Base-by-base conservation (phyloP, 2,113 vertebrate species). In the Mus spicilegus region DNA sequence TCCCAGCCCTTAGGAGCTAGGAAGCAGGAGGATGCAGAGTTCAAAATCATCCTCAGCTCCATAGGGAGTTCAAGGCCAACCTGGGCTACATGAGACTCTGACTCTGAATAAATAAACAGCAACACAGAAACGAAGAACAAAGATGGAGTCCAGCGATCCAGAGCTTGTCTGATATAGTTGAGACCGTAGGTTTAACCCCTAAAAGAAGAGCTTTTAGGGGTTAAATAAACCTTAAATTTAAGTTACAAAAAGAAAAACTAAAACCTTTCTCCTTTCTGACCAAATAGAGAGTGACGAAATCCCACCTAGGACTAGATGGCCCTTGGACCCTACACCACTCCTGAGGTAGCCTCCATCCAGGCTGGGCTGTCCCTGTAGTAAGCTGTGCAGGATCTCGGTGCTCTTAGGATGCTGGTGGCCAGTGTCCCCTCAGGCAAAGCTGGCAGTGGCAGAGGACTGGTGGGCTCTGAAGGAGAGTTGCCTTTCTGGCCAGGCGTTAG, bases 271-370 rank as follows among this genome's bases (percentile, higher is more conserved):
- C 14, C 9, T 81, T 78, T 89, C 87, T 63, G 84, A 65, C 28
- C 61, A 61, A 90, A 84, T 8, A 51, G 67, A 73, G 42, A 39
- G 0, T 0, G 54, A 89, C 42, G 4, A 49, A 1, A 22, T 49
- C 54, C 46, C 75, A 72, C 39, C 24, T 20, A 33, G 65, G 30
- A 8, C 3, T 54, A n/a, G 56, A 46, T 0, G n/a, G 49, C 39
- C 9, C 6, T 5, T 11, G 20, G 22, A 39, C 3, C 3, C 14
- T 19, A 67, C 0, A 1, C 5, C 46, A 14, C 10, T 30, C 26
- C 26, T 3, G 39, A 72, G 89, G 72, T 87, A 94, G 87, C 30
- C 30, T 4, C 9, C 22, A 9, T 42, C 42, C 49, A 49, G 54
- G 49, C 4, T n/a, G 14, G 26, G 16, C 87, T 49, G 65, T 78